phyloP scores from a whole-genome alignment of 2,113 vertebrate genomes.

The Passer domesticus region DNA sequence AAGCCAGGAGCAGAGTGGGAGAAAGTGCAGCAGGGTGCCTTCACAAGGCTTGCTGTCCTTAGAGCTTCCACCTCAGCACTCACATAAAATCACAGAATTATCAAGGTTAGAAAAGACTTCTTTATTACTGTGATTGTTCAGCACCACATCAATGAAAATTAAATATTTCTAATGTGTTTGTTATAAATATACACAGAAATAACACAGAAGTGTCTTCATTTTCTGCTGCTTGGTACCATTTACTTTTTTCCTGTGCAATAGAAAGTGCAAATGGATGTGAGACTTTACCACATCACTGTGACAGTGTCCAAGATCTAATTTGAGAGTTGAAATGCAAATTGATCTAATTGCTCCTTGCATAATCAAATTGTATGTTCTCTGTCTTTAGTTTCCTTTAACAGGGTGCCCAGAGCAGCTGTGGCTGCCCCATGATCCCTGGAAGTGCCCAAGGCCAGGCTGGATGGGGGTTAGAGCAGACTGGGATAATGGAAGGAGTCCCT shows the following conservation, averaged over 20 bases:
- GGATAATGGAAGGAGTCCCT: fast-evolving
- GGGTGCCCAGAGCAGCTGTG: neutral
- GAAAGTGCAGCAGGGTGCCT: neutral
- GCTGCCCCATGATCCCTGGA: neutral
- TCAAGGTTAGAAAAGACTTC: neutral
- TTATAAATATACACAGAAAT: neutral
- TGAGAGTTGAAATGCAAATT: neutral
- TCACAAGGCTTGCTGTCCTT: neutral
- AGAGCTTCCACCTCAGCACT: neutral
- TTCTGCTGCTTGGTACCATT: neutral
- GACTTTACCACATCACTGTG: neutral
- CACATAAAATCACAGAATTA: neutral
- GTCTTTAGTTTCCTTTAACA: neutral
- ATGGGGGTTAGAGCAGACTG: fast-evolving
- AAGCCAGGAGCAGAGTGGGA: neutral
- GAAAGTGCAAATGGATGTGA: neutral
- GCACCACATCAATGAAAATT: neutral
- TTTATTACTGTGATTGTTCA: neutral
- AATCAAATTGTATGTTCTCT: neutral
- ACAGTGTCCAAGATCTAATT: neutral
- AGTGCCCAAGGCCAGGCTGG: neutral
- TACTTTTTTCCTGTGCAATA: neutral
- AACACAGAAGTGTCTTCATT: neutral
- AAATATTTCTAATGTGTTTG: neutral
- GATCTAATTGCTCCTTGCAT: neutral